phyloP scores from a whole-genome alignment of 2,113 vertebrate genomes.

The Carettochelys insculpta region DNA sequence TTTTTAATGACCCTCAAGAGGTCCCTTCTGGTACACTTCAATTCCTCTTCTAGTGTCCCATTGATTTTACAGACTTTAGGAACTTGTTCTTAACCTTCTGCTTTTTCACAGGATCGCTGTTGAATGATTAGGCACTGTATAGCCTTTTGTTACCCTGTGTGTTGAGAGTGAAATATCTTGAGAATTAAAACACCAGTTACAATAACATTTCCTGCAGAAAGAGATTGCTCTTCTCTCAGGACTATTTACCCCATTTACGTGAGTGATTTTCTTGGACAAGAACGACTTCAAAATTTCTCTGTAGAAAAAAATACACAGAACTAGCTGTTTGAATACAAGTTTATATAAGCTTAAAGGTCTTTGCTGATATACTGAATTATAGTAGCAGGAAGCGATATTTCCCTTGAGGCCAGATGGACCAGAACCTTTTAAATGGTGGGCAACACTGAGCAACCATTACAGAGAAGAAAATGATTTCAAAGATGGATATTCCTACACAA shows the following conservation, averaged over 20 bases:
- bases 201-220: constrained; percentile 71
- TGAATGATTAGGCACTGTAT: constrained; percentile 67
- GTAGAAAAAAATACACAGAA: constrained; percentile 27
- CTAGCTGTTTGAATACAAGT: not conserved
- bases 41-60: constrained; percentile 74
- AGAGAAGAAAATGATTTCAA: constrained; percentile 9
- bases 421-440: constrained; percentile 9
- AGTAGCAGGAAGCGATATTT: constrained; percentile 38
- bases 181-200: constrained; percentile 75
- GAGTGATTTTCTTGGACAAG: constrained; percentile 66
- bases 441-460: not conserved
- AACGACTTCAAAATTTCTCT: constrained; percentile 63
- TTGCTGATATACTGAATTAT: constrained; percentile 13
- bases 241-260: constrained; percentile 58
- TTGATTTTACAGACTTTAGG: constrained; percentile 79
- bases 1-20: constrained; percentile 77
- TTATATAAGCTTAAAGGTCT: constrained; percentile 39
- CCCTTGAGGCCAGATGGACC: not conserved
- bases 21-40: constrained; percentile 78
- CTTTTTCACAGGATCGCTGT: constrained; percentile 60
- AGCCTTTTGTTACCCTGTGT: constrained; percentile 67
- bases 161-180: constrained; percentile 58
- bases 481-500: constrained; percentile 36
- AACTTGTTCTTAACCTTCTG: constrained; percentile 69
- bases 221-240: constrained; percentile 58